phyloP scores from a whole-genome alignment of 2,888 invertebrate genomes.

The Eupithecia vulgata region DNA sequence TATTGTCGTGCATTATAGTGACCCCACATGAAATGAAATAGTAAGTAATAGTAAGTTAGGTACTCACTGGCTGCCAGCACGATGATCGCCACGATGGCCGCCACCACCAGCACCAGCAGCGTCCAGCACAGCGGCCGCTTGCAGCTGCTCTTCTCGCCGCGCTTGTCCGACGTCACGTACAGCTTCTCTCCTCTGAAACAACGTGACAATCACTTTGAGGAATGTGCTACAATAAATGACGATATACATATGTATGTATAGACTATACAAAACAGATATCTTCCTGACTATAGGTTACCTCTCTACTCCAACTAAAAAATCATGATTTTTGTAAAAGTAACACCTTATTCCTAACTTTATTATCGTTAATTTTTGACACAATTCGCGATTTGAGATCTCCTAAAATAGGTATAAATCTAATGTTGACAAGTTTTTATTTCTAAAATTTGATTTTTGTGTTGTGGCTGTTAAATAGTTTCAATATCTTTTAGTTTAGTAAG shows the following conservation, averaged over 20 bases:
- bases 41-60: not conserved
- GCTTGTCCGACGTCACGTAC: conserved; percentile 92
- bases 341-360: not conserved
- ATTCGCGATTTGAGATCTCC: too few relatives aligned
- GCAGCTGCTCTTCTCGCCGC: conserved; percentile 87
- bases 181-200: conserved; percentile 91
- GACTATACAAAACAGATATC: not conserved
- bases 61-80: conserved; percentile 90
- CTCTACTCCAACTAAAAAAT: not conserved
- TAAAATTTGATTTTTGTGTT: not conserved
- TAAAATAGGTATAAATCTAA: too few relatives aligned
- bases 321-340: not conserved
- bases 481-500: too few relatives aligned
- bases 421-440: not conserved
- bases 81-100: conserved; percentile 87
- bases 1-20: too few relatives aligned
- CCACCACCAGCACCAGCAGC: conserved; percentile 85
- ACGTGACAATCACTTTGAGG: not conserved
- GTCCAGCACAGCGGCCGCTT: conserved; percentile 89
- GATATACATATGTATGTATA: too few relatives aligned
- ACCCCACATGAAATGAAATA: too few relatives aligned
- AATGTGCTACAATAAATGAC: conserved; percentile 8
- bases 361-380: not conserved
- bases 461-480: too few relatives aligned
- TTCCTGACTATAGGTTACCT: not conserved